Conservation (phyloP, 2,888 invertebrate genomes). For the Eilema caniola region DNA sequence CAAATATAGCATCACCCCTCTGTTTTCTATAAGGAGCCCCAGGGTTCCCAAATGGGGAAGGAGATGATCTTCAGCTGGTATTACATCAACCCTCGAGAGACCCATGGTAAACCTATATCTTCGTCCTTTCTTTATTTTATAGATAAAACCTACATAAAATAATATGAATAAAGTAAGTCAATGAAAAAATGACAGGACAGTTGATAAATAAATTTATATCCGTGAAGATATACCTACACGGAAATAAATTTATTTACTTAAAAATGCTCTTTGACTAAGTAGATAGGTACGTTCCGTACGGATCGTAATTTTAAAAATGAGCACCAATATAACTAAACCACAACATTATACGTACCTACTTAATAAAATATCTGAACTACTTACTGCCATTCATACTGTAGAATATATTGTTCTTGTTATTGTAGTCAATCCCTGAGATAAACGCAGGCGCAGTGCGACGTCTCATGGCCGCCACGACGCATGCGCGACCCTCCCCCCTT, state of each 20-base stretch:
- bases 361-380: background rate
- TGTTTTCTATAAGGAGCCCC: no score
- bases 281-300: background rate
- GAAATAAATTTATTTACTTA: background rate
- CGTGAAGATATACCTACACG: no score
- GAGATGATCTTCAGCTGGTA: no score
- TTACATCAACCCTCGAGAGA: no score
- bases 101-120: no score
- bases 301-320: background rate
- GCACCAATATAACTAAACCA: background rate
- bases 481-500: slow-evolving; percentile 95
- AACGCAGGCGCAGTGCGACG: slow-evolving; percentile 93
- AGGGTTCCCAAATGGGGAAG: no score
- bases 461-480: slow-evolving; percentile 90
- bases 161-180: no score
- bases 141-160: no score
- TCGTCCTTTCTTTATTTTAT: no score
- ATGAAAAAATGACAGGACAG: no score
- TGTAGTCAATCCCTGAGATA: slow-evolving; percentile 64
- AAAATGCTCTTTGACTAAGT: background rate
- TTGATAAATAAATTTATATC: no score
- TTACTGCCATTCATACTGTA: slow-evolving; percentile 14
- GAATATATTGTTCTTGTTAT: slow-evolving; percentile 23
- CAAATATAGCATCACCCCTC: no score
- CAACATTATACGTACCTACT: background rate